These are phyloP conservation scores for Vespertilio murinus DNA, from an alignment of 2,797 vertebrate species.

Conservation along the genomic window DNA sequence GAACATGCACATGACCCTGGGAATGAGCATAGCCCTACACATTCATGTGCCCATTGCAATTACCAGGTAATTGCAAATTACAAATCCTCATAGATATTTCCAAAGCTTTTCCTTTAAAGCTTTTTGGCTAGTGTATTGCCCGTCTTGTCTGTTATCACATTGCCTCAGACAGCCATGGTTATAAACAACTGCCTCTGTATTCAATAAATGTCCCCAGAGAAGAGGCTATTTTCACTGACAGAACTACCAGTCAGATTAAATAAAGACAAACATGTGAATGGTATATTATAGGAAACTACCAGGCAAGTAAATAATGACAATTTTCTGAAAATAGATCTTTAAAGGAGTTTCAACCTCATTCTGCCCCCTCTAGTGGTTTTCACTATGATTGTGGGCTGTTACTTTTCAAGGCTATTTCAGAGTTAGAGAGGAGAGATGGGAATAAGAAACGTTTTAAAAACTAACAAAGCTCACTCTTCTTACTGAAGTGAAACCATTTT, in stretches of 20 bases:
- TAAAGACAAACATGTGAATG: slow-evolving; percentile 16
- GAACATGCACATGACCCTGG: background rate
- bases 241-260: slow-evolving; percentile 6
- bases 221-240: background rate
- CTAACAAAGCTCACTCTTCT: background rate
- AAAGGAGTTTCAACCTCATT: background rate
- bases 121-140: background rate
- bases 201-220: background rate
- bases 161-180: background rate
- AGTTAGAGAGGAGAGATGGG: background rate
- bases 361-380: background rate
- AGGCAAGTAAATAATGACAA: slow-evolving; percentile 48
- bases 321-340: slow-evolving; percentile 27
- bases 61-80: slow-evolving; percentile 28
- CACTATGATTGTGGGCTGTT: background rate
- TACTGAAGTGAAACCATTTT: background rate
- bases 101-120: background rate
- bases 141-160: background rate
- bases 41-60: background rate
- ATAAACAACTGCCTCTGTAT: slow-evolving; percentile 43
- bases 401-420: slow-evolving; percentile 1
- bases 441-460: slow-evolving; percentile 7
- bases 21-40: background rate
- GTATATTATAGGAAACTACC: slow-evolving; percentile 16
- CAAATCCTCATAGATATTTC: background rate